Evolutionary conservation across 2,888 invertebrate species (phyloP).

Genomic region (Oligia strigilis): DNA sequence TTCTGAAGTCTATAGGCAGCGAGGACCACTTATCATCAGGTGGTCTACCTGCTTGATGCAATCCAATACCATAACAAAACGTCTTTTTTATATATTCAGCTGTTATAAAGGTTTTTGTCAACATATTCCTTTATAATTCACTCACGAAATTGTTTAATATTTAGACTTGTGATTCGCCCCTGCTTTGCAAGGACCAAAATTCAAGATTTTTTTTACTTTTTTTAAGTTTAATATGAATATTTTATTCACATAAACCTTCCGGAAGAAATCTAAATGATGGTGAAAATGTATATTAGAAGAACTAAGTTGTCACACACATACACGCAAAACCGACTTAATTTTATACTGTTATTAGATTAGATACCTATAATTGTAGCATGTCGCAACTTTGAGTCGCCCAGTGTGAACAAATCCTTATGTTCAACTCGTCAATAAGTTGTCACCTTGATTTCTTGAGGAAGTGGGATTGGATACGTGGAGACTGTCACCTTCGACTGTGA

Average conservation of each 20-base stretch:
- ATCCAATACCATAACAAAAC: neutral
- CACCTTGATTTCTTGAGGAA: conserved; percentile 56
- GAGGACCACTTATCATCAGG: no score
- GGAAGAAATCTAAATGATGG: neutral
- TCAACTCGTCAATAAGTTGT: conserved; percentile 39
- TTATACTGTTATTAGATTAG: no score
- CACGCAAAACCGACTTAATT: neutral
- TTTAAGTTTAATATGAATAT: neutral
- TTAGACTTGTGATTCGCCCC: neutral
- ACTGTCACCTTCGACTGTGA: conserved; percentile 38
- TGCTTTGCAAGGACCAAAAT: neutral
- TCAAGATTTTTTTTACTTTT: neutral
- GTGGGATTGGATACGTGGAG: conserved; percentile 16
- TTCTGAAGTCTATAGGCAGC: no score
- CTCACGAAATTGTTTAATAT: neutral
- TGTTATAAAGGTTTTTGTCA: neutral
- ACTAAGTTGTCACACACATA: neutral
- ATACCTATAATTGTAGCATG: neutral
- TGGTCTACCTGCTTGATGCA: no score
- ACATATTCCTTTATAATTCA: neutral
- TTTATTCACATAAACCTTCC: neutral
- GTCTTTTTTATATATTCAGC: neutral
- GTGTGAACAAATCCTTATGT: conserved; percentile 15
- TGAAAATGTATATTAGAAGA: neutral
- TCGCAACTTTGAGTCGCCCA: neutral